phyloP scores from a whole-genome alignment of 2,113 vertebrate species.

The Aptenodytes forsteri region DNA sequence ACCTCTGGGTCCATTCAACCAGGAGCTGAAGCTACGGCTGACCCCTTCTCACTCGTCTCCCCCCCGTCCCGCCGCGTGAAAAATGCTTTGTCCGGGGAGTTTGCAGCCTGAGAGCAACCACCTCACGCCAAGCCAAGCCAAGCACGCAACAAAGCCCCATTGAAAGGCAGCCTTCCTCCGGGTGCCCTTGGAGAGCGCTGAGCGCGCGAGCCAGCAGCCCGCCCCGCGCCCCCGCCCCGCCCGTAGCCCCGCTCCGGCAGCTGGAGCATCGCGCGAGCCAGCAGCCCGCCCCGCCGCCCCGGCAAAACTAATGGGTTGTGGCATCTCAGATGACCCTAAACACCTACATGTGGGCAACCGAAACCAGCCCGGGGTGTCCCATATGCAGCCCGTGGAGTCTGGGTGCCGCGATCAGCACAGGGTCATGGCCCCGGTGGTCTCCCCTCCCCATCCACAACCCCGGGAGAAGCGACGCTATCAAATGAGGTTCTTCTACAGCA shows the following conservation, averaged over 20 bases:
- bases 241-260: not conserved
- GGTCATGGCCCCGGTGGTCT: not conserved
- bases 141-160: not conserved
- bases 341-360: not conserved
- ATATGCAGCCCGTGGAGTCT: not conserved
- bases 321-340: not conserved
- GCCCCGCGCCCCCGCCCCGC: rapidly evolving
- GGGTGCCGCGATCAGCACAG: not conserved
- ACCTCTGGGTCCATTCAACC: not conserved
- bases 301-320: rapidly evolving
- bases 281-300: not conserved
- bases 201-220: rapidly evolving
- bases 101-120: not conserved
- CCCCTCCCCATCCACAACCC: not conserved
- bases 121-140: not conserved
- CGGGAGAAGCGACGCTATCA: not conserved
- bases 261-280: not conserved
- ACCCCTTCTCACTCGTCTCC: not conserved
- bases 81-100: not conserved
- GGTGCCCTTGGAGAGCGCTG: not conserved
- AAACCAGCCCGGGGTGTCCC: not conserved
- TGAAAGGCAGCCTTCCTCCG: not conserved
- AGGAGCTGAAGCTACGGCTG: not conserved
- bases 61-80: rapidly evolving
- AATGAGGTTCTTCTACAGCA: not conserved